These are phyloP conservation scores for Ammospiza nelsoni DNA, from an alignment of 2,113 vertebrate species.

Conservation along the genomic window DNA sequence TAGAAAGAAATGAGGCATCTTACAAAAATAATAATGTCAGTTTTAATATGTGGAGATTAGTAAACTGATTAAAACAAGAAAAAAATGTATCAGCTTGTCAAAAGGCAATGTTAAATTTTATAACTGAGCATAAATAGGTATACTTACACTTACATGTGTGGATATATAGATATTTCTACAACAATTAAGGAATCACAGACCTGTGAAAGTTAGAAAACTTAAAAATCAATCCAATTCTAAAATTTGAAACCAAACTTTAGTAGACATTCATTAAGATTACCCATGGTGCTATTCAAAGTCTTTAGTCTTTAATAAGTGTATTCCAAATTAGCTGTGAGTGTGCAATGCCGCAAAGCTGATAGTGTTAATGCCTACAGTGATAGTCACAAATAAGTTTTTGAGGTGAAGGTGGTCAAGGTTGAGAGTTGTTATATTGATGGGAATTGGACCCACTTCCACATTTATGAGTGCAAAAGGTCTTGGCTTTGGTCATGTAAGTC, in stretches of 20 bases:
- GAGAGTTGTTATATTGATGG: background rate
- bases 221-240: background rate
- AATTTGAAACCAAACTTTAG: background rate
- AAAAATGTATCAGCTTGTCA: background rate
- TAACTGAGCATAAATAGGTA: background rate
- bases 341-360: background rate
- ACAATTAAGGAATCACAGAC: background rate
- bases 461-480: background rate
- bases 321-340: background rate
- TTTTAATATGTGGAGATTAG: background rate
- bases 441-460: background rate
- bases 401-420: background rate
- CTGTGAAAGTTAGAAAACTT: background rate
- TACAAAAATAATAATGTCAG: background rate
- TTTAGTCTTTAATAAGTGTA: background rate
- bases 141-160: accelerated
- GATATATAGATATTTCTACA: background rate
- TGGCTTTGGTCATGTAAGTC: background rate
- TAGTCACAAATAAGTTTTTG: too few relatives aligned
- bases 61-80: background rate
- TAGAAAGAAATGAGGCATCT: background rate
- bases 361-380: background rate
- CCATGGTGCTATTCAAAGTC: background rate
- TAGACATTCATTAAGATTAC: background rate
- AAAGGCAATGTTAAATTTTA: background rate